Base-by-base conservation (phyloP, 1,140 invertebrate species). In the Ceratosolen solmsi region DNA sequence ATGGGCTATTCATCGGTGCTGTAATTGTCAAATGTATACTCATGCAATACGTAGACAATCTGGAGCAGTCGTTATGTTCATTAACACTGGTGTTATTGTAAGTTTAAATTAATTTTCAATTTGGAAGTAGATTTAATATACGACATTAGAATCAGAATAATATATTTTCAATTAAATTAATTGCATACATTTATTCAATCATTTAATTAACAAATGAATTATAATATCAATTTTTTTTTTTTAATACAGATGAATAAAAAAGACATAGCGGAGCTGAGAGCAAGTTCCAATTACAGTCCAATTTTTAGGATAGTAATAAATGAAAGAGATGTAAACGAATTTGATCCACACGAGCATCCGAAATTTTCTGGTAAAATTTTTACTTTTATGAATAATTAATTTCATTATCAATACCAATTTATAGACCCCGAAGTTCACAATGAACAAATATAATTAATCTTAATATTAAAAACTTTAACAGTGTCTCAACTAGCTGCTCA, bases 11-110 rank as follows among this genome's bases (percentile, higher is more conserved):
- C 89, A 92, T 86, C 87, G 88, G 65, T 93, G 93, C 88, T 89
- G 87, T 8, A 92, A 92, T 85, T 92, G 91, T 86, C 85, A 81
- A n/a, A 86, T 86, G 80, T 89, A 92, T 82, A 92, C 92, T 22
- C 92, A 93, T 88, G 92, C 92, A n/a, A 86, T 93, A 11, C 91
- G 93, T 56, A 88, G 87, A 82, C 89, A 92, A 82, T 88, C 89
- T 84, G 92, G 92, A 82, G 92, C 92, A 68, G 88, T 90, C 78
- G 87, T 87, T 84, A 90, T 93, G 73, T 86, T 93, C 33, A 89
- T 93, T 75, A 90, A 89, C 85, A 86, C 86, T 46, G 87, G 91
- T 84, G 86, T 93, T 79, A 80, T 92, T 86, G 92, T 93, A 86
- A 92, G 89, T 91, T 82, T 36, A 15, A 46, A 54, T 51, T n/a